These are phyloP conservation scores for Xenotilapia flavipinnis DNA, from an alignment of 2,113 vertebrate species.

Conservation along the genomic window DNA sequence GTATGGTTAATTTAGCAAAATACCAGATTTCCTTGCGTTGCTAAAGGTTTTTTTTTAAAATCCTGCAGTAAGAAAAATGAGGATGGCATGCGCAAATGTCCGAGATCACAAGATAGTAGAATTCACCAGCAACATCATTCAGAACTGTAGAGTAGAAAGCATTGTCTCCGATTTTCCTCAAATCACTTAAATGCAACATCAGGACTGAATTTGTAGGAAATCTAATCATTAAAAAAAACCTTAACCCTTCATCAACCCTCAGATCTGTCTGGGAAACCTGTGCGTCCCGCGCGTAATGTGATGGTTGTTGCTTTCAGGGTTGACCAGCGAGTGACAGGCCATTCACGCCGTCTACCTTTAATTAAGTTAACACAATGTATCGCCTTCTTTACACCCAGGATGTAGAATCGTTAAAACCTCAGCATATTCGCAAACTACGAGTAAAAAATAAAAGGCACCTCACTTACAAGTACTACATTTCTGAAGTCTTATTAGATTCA, in stretches of 20 bases:
- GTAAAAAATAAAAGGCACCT: background rate
- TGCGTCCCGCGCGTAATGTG: background rate
- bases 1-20: background rate
- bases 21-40: background rate
- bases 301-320: background rate
- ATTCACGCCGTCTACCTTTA: background rate
- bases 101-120: background rate
- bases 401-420: background rate
- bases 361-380: background rate
- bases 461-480: background rate
- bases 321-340: background rate
- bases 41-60: background rate
- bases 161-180: background rate
- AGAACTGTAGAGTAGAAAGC: background rate
- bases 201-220: conserved; percentile 1
- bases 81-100: background rate
- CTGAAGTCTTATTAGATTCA: background rate
- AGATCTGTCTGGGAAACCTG: background rate
- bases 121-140: background rate
- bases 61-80: background rate
- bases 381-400: background rate
- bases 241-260: conserved; percentile 66
- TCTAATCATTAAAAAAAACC: background rate
- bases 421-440: background rate
- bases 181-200: conserved; percentile 1